Evolutionary conservation across 2,888 invertebrate genomes (phyloP), one percentile per base, ranked within the genome.

Genomic region (Ochropleura plecta): DNA sequence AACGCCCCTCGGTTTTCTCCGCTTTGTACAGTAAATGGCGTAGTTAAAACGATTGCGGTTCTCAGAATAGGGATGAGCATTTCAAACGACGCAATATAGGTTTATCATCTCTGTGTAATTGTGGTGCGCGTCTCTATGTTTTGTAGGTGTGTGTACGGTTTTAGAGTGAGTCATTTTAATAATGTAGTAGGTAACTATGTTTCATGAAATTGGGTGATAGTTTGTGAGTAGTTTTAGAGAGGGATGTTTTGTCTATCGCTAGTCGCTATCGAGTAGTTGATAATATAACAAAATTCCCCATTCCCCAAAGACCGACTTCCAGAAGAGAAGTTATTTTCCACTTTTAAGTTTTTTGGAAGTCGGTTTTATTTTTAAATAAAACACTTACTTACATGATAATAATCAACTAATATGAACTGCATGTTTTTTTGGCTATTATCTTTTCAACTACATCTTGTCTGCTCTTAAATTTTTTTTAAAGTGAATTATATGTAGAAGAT

Each of bases 31-130:
- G 83, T 82, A 85, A 86, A 85, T 85, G 86, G 79, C 70, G 85
- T 78, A 82, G 82, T 86, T 86, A 85, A 85, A 86, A 77, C 85
- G 84, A 85, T 85, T 86, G 86, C 81, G 86, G 86, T 82, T 79
- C 84, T 81, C 59, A 59, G 79, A 83, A 86, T 70, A 83, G 75
- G 82, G 85, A 86, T 82, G 85, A 83, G 76, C 79, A 76, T 78
- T 83, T 78, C 76, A 76, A 86, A 86, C 78, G 76, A 78, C 72
- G 79, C 70, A 66, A 81, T 79, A 74, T 85, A 77, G 83, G 83
- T 86, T 86, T 85, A 86, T 86, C 86, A 86, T 83, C 74, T 72
- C 69, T 59, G 68, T 78, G 84, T 79, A 78, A 85, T 75, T 78
- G 74, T 76, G 80, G 69, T 70, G 70, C 53, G 51, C 68, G 65